Conservation (phyloP, 2,113 vertebrate species). For the Apistogramma diplotaenia region DNA sequence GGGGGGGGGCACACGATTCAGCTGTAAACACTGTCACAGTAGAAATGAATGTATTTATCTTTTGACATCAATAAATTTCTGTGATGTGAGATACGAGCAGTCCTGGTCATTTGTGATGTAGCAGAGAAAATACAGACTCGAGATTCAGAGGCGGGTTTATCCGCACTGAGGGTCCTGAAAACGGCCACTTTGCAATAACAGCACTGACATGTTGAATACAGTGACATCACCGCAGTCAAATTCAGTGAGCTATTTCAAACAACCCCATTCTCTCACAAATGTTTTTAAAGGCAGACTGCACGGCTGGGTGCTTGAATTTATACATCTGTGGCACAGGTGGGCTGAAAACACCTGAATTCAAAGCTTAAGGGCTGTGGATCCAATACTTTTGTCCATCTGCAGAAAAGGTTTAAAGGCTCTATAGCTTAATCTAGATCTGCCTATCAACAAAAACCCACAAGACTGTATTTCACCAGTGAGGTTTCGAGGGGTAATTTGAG, state of each 20-base stretch:
- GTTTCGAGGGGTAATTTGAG: not conserved
- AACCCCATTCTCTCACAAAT: not conserved
- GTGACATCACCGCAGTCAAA: not conserved
- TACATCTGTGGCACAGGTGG: not conserved
- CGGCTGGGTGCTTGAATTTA: not conserved
- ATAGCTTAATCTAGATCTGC: not conserved
- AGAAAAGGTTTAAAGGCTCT: not conserved
- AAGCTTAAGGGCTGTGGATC: not conserved
- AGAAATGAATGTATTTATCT: constrained; percentile 81
- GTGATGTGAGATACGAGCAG: constrained; percentile 61
- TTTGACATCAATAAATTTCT: constrained; percentile 78
- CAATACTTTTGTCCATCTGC: not conserved
- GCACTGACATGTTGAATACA: not conserved
- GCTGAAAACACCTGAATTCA: not conserved
- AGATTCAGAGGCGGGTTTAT: not conserved
- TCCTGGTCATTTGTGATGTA: not conserved
- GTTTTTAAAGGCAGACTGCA: not conserved
- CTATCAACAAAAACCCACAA: not conserved
- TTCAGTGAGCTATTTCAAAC: not conserved
- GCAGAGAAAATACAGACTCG: not conserved
- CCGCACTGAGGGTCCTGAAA: not conserved
- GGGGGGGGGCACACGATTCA: constrained; percentile 63
- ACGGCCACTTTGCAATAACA: not conserved
- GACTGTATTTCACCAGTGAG: not conserved
- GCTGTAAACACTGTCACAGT: constrained; percentile 71